Evolutionary conservation across 23 tunicate genomes (phyloP), one percentile per base, ranked within the genome.

Genomic region (Corella eumyota): DNA sequence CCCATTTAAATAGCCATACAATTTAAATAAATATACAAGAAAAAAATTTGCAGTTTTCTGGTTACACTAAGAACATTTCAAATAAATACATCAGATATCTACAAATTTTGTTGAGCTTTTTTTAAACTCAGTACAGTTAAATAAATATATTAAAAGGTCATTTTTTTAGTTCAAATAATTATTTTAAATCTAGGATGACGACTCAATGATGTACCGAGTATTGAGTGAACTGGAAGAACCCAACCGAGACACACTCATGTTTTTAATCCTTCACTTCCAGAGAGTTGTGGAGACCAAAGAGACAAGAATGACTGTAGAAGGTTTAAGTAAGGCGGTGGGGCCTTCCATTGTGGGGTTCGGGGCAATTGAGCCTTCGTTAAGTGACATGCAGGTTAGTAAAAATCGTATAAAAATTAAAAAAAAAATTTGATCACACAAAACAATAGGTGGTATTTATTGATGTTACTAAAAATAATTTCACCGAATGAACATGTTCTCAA

Each of bases 161-260:
- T n/a, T n/a, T n/a, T n/a, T n/a, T n/a, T n/a, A n/a, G n/a, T n/a
- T n/a, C n/a, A n/a, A n/a, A n/a, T n/a, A n/a, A n/a, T n/a, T n/a
- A n/a, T n/a, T n/a, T n/a, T n/a, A n/a, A n/a, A n/a, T n/a, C n/a
- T n/a, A 59, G 38, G 70, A 50, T 2, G 53, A 62, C 38, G 70
- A 68, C 38, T 19, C 53, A 6, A 0, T 61, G 6, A 47, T 67
- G 62, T 67, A 46, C 50, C 24, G 22, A 2, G 68, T 68, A 27
- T 25, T 77, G 28, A 49, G 50, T 28, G 71, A 56, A 7, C 62
- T 77, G 6, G 56, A 31, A 32, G 58, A 47, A 22, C 27, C 74
- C 21, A 68, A 77, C 34, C 65, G 74, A 20, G 96, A 88, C 88
- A 88, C 96, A 0, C 61, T 88, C 76, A 77, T 83, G 71, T 88